A percentile compares a stretch with the other conserved stretches of the same genome.
phyloP scores from a whole-genome alignment of 1,140 invertebrate species.

The Drosophila asahinai region DNA sequence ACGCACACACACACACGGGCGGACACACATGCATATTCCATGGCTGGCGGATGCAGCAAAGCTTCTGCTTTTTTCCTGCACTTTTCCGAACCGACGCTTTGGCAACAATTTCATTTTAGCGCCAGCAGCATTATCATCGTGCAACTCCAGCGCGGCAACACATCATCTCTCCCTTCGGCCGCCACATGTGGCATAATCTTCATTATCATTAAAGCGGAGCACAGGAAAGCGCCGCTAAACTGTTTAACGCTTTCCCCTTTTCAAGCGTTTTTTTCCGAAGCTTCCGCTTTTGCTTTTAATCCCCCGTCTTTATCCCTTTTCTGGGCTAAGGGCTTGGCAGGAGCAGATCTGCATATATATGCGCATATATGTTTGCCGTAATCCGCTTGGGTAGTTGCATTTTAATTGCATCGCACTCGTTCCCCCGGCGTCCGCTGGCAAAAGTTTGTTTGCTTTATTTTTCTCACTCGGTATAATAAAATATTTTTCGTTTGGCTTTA shows the following conservation, averaged over 20 bases:
- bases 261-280: constrained; percentile 20
- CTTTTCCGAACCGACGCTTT: constrained; percentile 53
- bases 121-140: constrained; percentile 42
- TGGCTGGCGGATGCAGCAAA: constrained; percentile 12
- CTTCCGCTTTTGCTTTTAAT: constrained; percentile 63
- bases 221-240: constrained; percentile 70
- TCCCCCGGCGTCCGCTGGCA: not conserved
- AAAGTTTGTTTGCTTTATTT: constrained; percentile 11
- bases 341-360: constrained; percentile 28
- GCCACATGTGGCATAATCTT: constrained; percentile 64
- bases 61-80: constrained; percentile 43
- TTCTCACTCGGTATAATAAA: constrained; percentile 35
- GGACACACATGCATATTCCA: constrained; percentile 10
- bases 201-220: constrained; percentile 77
- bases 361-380: constrained; percentile 28
- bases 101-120: constrained; percentile 69
- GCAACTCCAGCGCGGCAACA: constrained; percentile 48
- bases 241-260: constrained; percentile 61
- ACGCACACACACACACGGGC: constrained; percentile 17
- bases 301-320: constrained; percentile 1
- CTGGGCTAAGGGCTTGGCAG: constrained; percentile 42
- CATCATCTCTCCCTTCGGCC: constrained; percentile 33
- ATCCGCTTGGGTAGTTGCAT: constrained; percentile 65
- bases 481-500: constrained; percentile 32
- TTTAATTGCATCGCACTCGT: constrained; percentile 75